Conservation (phyloP, 2,888 invertebrate species). For the Timandra comae region DNA sequence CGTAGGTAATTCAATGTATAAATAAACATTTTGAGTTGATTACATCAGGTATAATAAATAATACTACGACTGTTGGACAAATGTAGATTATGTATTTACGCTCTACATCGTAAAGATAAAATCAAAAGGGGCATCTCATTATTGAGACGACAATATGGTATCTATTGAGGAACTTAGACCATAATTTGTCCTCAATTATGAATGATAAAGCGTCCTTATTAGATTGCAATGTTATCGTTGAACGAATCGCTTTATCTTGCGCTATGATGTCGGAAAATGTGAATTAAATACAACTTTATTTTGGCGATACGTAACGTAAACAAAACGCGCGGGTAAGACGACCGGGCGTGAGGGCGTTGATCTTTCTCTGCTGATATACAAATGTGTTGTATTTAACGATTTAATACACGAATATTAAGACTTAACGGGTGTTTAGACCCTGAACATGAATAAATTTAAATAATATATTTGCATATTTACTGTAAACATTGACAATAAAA, state of each 20-base stretch:
- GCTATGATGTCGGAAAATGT: slow-evolving; percentile 18
- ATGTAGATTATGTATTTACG: too few species aligned
- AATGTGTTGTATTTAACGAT: slow-evolving; percentile 16
- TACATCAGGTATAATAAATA: background rate
- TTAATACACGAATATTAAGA: slow-evolving; percentile 14
- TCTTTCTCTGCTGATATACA: slow-evolving; percentile 41
- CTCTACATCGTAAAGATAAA: slow-evolving; percentile 8
- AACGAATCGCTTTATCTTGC: background rate
- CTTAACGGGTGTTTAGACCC: slow-evolving; percentile 10
- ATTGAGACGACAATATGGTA: slow-evolving; percentile 23
- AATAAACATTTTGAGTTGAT: background rate
- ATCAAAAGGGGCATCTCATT: slow-evolving; percentile 19
- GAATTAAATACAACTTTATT: slow-evolving; percentile 38
- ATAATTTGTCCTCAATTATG: slow-evolving; percentile 37
- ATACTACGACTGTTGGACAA: background rate
- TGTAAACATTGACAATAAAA: background rate
- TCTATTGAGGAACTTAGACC: slow-evolving; percentile 47
- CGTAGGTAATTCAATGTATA: background rate
- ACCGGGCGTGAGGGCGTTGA: slow-evolving; percentile 63
- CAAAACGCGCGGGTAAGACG: slow-evolving; percentile 40
- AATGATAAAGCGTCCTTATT: slow-evolving; percentile 35
- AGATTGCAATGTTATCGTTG: slow-evolving; percentile 16
- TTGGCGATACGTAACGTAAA: slow-evolving; percentile 49
- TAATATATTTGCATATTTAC: slow-evolving; percentile 7
- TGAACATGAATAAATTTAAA: slow-evolving; percentile 9